phyloP scores from a whole-genome alignment of 1,140 invertebrate species.

The Drosophila saltans region DNA sequence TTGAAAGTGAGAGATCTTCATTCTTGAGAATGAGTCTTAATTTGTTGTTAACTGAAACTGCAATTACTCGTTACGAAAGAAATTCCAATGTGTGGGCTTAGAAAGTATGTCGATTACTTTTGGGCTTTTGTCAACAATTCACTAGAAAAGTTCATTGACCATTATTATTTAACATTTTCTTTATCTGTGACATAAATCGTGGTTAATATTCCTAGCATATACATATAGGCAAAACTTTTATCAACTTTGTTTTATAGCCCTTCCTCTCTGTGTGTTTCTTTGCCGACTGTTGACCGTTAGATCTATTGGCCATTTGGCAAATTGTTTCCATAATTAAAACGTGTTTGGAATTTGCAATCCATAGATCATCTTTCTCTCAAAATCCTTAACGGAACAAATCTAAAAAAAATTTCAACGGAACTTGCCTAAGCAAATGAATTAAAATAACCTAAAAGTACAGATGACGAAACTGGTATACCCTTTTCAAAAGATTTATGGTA shows the following conservation, averaged over 20 bases:
- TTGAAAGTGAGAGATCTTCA: constrained; percentile 59
- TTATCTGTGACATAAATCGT: constrained; percentile 55
- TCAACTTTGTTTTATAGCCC: constrained; percentile 70
- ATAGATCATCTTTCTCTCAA: background rate
- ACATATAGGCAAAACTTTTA: constrained; percentile 37
- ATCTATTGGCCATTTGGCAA: constrained; percentile 26
- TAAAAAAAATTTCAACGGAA: constrained; percentile 50
- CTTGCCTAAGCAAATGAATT: constrained; percentile 48
- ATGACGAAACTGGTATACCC: background rate
- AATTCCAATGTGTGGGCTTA: background rate
- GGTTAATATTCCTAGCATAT: constrained; percentile 59
- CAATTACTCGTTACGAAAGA: background rate
- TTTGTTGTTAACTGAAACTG: constrained; percentile 3
- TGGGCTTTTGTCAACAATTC: background rate
- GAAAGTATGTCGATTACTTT: constrained; percentile 1
- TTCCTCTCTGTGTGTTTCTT: too few relatives aligned
- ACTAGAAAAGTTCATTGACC: constrained; percentile 62
- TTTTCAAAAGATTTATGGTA: background rate
- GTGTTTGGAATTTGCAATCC: constrained; percentile 43
- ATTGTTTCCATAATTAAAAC: constrained; percentile 76
- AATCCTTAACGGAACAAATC: constrained; percentile 56
- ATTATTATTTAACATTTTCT: constrained; percentile 24
- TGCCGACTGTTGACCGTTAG: constrained; percentile 57
- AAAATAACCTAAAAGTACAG: background rate
- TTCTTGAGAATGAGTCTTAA: constrained; percentile 14